Conservation (phyloP, 1,140 invertebrate species). For the Leptinotarsa texana region DNA sequence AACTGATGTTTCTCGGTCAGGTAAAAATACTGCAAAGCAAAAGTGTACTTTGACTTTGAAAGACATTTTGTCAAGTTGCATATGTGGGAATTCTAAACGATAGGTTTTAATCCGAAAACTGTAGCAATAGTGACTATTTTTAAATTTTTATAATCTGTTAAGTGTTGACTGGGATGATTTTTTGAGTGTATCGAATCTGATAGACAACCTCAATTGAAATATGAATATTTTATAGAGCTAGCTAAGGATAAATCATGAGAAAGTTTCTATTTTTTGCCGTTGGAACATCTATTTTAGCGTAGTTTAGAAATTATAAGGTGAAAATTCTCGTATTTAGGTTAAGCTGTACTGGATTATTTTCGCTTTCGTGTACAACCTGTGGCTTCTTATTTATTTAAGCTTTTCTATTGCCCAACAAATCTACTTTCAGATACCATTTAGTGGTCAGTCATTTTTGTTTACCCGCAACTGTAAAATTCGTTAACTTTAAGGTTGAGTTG, state of each 20-base stretch:
- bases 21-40: too few species aligned
- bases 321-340: slow-evolving; percentile 20
- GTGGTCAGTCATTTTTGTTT: slow-evolving; percentile 18
- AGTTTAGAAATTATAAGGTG: slow-evolving; percentile 21
- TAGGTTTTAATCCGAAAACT: not conserved
- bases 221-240: slow-evolving; percentile 14
- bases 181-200: slow-evolving; percentile 7
- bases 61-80: too few species aligned
- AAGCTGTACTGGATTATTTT: slow-evolving; percentile 16
- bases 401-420: slow-evolving; percentile 23
- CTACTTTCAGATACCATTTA: slow-evolving; percentile 12
- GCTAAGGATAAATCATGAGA: slow-evolving; percentile 7
- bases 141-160: slow-evolving; percentile 7
- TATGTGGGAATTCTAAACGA: too few species aligned
- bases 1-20: too few species aligned
- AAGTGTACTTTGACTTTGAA: too few species aligned
- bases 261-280: slow-evolving; percentile 19
- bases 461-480: not conserved
- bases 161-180: slow-evolving; percentile 14
- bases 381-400: slow-evolving; percentile 23
- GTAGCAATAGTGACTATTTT: slow-evolving; percentile 3
- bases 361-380: slow-evolving; percentile 18
- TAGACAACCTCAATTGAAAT: slow-evolving; percentile 7
- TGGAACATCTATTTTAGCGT: slow-evolving; percentile 17
- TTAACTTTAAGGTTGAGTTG: slow-evolving; percentile 8